Percentiles rank a stretch among this genome's conserved stretches.
phyloP scores from a whole-genome alignment of 2,113 vertebrate species.

The Coturnix japonica region DNA sequence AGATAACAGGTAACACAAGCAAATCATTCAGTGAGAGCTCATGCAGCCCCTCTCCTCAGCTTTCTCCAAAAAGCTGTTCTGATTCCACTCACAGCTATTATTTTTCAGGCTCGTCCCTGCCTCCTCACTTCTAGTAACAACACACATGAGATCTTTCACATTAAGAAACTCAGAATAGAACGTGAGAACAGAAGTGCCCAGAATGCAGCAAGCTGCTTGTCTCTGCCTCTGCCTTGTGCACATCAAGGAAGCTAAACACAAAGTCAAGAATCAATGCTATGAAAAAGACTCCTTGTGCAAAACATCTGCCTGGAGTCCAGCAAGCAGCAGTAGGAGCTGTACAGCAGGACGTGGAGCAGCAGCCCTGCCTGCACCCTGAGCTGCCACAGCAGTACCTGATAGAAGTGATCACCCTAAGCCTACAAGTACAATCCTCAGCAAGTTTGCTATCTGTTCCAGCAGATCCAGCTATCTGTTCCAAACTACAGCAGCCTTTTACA shows the following conservation, averaged over 20 bases:
- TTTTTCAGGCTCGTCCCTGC: background rate
- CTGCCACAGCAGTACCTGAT: background rate
- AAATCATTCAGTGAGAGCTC: background rate
- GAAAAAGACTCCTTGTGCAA: background rate
- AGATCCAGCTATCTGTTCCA: no score
- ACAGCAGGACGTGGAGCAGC: background rate
- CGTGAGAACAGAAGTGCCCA: background rate
- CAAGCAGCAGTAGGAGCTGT: background rate
- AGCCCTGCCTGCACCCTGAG: background rate
- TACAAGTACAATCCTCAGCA: background rate
- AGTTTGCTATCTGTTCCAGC: background rate
- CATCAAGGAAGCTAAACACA: conserved; percentile 2
- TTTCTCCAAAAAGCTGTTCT: background rate
- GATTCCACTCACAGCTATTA: background rate
- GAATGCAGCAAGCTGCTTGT: background rate
- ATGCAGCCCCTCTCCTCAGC: background rate
- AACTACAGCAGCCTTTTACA: background rate
- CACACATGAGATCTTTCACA: background rate
- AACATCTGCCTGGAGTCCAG: conserved; percentile 6
- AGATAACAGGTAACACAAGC: background rate
- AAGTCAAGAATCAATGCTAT: background rate
- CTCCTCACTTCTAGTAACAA: background rate
- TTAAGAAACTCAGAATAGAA: background rate
- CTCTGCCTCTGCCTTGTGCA: background rate
- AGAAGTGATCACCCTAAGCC: background rate